A percentile compares a stretch with the other conserved stretches of the same genome.
Conservation (phyloP, 2,888 invertebrate genomes). For the Metallyticus violacea region DNA sequence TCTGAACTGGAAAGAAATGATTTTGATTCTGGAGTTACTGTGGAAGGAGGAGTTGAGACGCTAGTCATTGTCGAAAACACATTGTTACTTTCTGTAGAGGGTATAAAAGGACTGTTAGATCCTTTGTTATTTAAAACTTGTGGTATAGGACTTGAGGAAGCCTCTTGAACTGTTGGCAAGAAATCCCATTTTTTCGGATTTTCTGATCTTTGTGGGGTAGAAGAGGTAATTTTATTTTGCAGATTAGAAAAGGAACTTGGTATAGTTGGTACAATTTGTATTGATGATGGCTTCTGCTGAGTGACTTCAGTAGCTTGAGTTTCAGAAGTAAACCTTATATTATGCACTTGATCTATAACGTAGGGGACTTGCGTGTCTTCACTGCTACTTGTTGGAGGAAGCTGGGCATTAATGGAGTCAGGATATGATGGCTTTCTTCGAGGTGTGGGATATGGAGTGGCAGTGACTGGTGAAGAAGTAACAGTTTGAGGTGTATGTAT, state of each 20-base stretch:
- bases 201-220: neutral
- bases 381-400: slow-evolving; percentile 43
- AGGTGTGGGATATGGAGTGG: neutral
- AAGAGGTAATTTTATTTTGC: neutral
- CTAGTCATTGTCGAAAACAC: too few relatives aligned
- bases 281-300: neutral
- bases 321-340: neutral
- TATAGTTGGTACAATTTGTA: neutral
- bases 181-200: neutral
- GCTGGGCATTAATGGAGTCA: slow-evolving; percentile 44
- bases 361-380: slow-evolving; percentile 39
- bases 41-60: neutral
- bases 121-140: neutral
- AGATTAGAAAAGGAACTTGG: neutral
- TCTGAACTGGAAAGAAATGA: neutral
- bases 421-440: slow-evolving; percentile 36
- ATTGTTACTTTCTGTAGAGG: neutral
- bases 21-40: neutral
- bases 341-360: slow-evolving; percentile 35
- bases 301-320: slow-evolving; percentile 35
- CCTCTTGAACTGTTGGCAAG: slow-evolving; percentile 1
- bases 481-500: neutral
- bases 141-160: neutral
- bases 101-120: neutral
- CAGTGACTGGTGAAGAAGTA: neutral